These are phyloP conservation scores for Tokudaia muenninki DNA, from an alignment of 2,797 vertebrate genomes.

Conservation along the genomic window DNA sequence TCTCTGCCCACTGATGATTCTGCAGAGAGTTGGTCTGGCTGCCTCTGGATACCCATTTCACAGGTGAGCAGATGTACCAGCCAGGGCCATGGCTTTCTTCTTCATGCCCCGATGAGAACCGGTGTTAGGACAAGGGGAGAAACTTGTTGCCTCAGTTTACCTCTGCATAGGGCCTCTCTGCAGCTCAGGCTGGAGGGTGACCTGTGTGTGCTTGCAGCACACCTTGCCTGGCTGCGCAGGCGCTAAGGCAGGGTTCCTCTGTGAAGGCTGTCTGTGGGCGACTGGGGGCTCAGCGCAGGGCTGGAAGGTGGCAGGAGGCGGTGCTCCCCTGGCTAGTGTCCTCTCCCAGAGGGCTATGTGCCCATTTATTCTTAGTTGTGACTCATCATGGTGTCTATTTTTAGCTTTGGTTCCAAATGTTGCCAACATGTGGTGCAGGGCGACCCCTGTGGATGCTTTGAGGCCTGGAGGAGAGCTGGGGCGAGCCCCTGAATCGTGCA, in stretches of 20 bases:
- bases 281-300: background rate
- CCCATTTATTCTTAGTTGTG: constrained; percentile 84
- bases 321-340: constrained; percentile 53
- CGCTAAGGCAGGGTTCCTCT: background rate
- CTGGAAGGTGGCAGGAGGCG: background rate
- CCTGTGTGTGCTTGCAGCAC: fast-evolving
- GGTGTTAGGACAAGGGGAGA: background rate
- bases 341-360: constrained; percentile 44
- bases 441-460: constrained; percentile 57
- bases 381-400: constrained; percentile 80
- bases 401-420: constrained; percentile 69
- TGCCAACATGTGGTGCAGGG: constrained; percentile 74
- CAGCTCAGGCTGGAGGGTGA: background rate
- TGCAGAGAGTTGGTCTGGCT: background rate
- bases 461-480: constrained; percentile 23
- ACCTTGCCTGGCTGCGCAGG: background rate
- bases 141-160: background rate
- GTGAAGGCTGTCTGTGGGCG: background rate
- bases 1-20: background rate
- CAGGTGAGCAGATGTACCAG: background rate
- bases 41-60: background rate
- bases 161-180: background rate
- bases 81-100: background rate
- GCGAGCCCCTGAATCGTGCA: background rate
- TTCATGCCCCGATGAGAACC: background rate